A percentile compares a stretch with the other conserved stretches of the same genome.
phyloP scores from a whole-genome alignment of 1,140 invertebrate genomes.

The Ganaspis sp. region DNA sequence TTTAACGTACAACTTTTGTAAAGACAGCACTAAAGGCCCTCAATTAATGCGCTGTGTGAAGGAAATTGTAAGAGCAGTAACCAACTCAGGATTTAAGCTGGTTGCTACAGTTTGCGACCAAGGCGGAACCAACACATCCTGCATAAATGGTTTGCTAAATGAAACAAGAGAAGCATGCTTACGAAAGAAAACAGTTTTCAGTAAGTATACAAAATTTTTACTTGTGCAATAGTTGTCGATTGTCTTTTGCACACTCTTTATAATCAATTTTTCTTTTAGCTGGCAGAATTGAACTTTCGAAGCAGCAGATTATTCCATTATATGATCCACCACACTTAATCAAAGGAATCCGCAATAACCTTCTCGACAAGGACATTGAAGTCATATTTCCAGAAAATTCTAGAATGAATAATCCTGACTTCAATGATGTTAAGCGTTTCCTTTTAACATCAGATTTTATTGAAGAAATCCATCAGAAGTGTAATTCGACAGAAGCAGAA shows the following conservation, averaged over 20 bases:
- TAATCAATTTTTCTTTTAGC: not conserved
- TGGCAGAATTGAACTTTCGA: not conserved
- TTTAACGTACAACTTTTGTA: slow-evolving; percentile 26
- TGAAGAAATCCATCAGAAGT: not conserved
- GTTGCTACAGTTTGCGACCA: not conserved
- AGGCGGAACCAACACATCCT: not conserved
- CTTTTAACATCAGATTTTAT: not conserved
- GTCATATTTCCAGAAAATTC: not conserved
- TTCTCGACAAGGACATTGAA: not conserved
- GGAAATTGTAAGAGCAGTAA: not conserved
- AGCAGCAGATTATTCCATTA: not conserved
- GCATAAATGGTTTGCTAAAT: not conserved
- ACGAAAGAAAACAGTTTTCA: not conserved
- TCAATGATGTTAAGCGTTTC: not conserved
- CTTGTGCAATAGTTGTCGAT: not conserved
- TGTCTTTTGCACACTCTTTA: not conserved
- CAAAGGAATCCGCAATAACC: not conserved
- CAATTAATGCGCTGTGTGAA: not conserved
- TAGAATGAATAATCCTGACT: not conserved
- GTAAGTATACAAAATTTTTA: not conserved
- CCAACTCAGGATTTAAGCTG: not conserved
- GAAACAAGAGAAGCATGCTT: not conserved
- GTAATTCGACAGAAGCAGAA: not conserved
- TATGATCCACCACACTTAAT: not conserved
- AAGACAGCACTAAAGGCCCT: slow-evolving; percentile 11